A percentile compares a stretch with the other conserved stretches of the same genome.
phyloP scores from a whole-genome alignment of 2,113 vertebrate species.

The Xiphias gladius region DNA sequence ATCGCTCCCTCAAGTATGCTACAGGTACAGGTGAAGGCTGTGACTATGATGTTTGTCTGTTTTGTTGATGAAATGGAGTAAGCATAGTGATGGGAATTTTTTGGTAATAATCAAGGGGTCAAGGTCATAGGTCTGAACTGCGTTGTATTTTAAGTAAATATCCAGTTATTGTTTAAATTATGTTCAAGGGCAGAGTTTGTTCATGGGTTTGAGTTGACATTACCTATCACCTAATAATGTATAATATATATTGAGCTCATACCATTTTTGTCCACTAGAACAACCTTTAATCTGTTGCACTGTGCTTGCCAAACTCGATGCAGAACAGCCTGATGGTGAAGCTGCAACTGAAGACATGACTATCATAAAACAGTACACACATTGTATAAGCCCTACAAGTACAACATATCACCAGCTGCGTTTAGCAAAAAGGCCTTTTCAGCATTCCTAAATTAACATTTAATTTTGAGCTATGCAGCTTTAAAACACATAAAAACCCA shows the following conservation, averaged over 20 bases:
- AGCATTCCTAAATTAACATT: too few species aligned
- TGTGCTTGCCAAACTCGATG: not conserved
- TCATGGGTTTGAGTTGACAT: not conserved
- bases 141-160: too few species aligned
- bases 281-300: not conserved
- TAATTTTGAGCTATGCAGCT: too few species aligned
- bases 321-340: not conserved
- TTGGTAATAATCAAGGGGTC: too few species aligned
- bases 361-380: not conserved
- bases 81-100: too few species aligned
- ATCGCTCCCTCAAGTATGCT: constrained; percentile 79
- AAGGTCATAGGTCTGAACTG: not conserved
- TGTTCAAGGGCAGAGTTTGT: not conserved
- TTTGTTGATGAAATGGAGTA: not conserved
- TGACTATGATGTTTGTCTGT: not conserved
- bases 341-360: not conserved
- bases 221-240: too few species aligned
- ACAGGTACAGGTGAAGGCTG: constrained; percentile 71
- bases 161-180: too few species aligned
- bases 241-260: not conserved
- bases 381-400: not conserved
- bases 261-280: not conserved
- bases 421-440: too few species aligned
- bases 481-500: too few species aligned
- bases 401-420: not conserved